Conservation (phyloP, 2,797 vertebrate genomes). For the Melanotaenia nigrans region DNA sequence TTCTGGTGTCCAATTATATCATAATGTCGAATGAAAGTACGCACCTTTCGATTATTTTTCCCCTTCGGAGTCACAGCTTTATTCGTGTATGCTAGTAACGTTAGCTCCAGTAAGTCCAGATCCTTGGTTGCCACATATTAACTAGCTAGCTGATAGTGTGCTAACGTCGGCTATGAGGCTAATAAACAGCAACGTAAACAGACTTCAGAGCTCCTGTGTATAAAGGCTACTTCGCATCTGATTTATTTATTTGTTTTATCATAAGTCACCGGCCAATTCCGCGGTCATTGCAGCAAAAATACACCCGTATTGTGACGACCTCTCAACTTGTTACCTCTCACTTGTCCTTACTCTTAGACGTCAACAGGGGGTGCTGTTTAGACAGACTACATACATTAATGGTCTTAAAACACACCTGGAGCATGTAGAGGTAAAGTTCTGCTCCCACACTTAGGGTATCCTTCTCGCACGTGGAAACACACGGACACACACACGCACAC, state of each 20-base stretch:
- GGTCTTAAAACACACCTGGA: neutral
- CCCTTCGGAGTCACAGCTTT: constrained; percentile 17
- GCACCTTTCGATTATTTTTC: constrained; percentile 51
- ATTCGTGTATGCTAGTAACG: constrained; percentile 28
- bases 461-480: too few species aligned
- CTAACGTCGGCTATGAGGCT: constrained; percentile 39
- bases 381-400: neutral
- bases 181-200: neutral
- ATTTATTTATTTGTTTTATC: neutral
- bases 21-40: constrained; percentile 17
- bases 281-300: neutral
- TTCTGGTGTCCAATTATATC: rapidly evolving
- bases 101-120: constrained; percentile 54
- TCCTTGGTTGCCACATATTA: constrained; percentile 69
- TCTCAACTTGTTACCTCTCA: constrained; percentile 70
- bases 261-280: neutral
- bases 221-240: neutral
- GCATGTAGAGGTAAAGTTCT: neutral
- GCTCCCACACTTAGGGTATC: too few species aligned
- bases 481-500: too few species aligned
- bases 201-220: neutral
- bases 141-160: constrained; percentile 40
- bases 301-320: constrained; percentile 42
- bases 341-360: neutral
- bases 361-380: constrained; percentile 71